phyloP scores from a whole-genome alignment of 1,140 invertebrate species.

The Ceratina australensis region DNA sequence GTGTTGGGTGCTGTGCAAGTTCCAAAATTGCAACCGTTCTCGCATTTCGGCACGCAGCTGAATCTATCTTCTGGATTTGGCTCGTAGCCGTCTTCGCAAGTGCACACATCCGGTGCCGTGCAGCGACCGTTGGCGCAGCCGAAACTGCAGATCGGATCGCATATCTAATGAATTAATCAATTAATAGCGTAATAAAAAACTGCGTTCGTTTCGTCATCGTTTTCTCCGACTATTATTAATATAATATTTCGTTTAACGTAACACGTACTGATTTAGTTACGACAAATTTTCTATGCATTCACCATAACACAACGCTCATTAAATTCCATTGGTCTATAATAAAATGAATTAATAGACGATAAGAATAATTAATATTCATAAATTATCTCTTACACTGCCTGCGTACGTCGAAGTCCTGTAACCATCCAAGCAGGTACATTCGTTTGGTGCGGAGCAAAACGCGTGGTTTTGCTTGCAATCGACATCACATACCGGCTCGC shows the following conservation, averaged over 20 bases:
- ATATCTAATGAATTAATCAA: not conserved
- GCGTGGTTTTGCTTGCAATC: slow-evolving; percentile 53
- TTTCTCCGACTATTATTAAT: too few species aligned
- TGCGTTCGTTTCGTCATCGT: too few species aligned
- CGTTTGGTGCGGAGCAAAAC: slow-evolving; percentile 59
- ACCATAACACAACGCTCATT: too few species aligned
- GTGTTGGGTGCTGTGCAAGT: slow-evolving; percentile 43
- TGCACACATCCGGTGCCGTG: slow-evolving; percentile 81
- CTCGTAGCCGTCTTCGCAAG: slow-evolving; percentile 65
- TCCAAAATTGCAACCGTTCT: slow-evolving; percentile 34
- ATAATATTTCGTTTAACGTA: too few species aligned
- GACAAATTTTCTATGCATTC: too few species aligned
- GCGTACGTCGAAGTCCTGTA: too few species aligned
- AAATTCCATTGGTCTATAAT: too few species aligned
- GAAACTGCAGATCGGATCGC: slow-evolving; percentile 53
- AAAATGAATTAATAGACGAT: too few species aligned
- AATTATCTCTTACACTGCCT: too few species aligned
- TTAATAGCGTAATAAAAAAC: not conserved
- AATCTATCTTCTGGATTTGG: not conserved
- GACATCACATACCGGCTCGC: slow-evolving; percentile 44
- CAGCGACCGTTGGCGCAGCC: slow-evolving; percentile 82
- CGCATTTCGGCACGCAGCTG: slow-evolving; percentile 45
- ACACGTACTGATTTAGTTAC: too few species aligned
- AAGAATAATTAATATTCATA: too few species aligned
- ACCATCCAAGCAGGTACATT: slow-evolving; percentile 54